Evolutionary conservation across 2,797 vertebrate species (phyloP).

Genomic region (Falco rusticolus): DNA sequence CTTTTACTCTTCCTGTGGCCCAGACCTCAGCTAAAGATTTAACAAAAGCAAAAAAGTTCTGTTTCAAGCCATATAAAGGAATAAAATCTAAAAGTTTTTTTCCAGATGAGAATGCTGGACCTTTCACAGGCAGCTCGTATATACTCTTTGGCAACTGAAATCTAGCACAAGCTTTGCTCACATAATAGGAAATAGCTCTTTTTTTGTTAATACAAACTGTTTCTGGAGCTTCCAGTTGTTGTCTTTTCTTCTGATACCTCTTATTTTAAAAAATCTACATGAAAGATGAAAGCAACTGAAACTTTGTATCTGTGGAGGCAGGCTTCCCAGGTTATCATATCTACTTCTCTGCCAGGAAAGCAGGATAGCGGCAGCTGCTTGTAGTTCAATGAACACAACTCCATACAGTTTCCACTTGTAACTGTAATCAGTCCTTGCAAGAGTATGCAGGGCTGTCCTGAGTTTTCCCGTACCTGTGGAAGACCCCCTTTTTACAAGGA

Average conservation of each 20-base stretch:
- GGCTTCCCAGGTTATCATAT: neutral
- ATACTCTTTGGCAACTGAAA: constrained; percentile 41
- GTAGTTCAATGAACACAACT: neutral
- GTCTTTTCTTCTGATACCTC: neutral
- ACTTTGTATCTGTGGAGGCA: neutral
- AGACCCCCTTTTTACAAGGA: neutral
- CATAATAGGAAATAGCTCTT: neutral
- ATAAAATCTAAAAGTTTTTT: constrained; percentile 50
- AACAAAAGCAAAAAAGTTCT: constrained; percentile 51
- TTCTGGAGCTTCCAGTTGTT: constrained; percentile 23
- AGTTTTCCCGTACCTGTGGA: neutral
- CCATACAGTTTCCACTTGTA: neutral
- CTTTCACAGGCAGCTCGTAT: constrained; percentile 28
- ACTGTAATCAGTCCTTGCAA: neutral
- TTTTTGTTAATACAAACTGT: neutral
- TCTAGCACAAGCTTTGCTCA: constrained; percentile 13
- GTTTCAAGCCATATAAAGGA: constrained; percentile 68
- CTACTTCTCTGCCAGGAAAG: neutral
- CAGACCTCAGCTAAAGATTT: constrained; percentile 57
- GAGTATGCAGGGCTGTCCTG: neutral
- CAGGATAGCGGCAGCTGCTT: neutral
- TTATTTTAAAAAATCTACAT: constrained; percentile 31
- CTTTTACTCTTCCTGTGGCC: constrained; percentile 58
- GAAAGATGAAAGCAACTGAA: constrained; percentile 1
- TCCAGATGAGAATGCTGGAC: constrained; percentile 40